phyloP scores from a whole-genome alignment of 2,888 invertebrate genomes.

The Hermaeophaga mercurialis region DNA sequence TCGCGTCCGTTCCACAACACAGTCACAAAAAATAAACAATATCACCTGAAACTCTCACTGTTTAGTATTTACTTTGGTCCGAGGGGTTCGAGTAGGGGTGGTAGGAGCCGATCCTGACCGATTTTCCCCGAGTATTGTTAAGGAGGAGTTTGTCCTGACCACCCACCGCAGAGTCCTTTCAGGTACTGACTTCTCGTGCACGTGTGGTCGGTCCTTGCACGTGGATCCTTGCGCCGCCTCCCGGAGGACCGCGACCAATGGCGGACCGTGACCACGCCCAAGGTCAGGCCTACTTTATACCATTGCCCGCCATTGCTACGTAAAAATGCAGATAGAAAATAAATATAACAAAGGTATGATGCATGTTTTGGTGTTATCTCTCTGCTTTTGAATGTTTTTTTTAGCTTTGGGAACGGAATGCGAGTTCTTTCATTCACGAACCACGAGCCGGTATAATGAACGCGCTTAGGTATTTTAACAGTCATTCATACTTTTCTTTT shows the following conservation, averaged over 20 bases:
- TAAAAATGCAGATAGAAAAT: constrained; percentile 40
- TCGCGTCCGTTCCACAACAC: constrained; percentile 47
- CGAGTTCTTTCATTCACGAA: constrained; percentile 23
- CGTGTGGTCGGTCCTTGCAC: constrained; percentile 55
- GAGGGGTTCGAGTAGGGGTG: constrained; percentile 54
- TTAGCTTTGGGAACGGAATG: constrained; percentile 23
- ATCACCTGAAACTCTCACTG: constrained; percentile 53
- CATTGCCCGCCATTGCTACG: constrained; percentile 52
- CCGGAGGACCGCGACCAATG: constrained; percentile 44
- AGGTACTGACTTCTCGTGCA: constrained; percentile 52
- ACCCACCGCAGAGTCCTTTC: constrained; percentile 55
- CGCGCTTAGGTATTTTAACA: constrained; percentile 21
- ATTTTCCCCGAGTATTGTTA: constrained; percentile 47
- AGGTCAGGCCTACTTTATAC: constrained; percentile 40
- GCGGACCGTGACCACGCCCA: constrained; percentile 45
- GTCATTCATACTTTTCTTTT: neutral
- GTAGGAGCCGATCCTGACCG: constrained; percentile 49
- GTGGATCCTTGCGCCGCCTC: constrained; percentile 48
- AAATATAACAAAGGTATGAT: constrained; percentile 23
- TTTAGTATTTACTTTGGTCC: constrained; percentile 51
- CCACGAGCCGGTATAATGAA: neutral
- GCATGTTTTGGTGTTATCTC: constrained; percentile 24
- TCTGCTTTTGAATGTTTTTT: constrained; percentile 18
- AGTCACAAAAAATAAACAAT: constrained; percentile 58
- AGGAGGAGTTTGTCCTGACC: constrained; percentile 54